Percentiles rank a stretch among this genome's conserved stretches.
Evolutionary conservation across 2,113 vertebrate genomes (phyloP).

Genomic region (Cairina moschata): DNA sequence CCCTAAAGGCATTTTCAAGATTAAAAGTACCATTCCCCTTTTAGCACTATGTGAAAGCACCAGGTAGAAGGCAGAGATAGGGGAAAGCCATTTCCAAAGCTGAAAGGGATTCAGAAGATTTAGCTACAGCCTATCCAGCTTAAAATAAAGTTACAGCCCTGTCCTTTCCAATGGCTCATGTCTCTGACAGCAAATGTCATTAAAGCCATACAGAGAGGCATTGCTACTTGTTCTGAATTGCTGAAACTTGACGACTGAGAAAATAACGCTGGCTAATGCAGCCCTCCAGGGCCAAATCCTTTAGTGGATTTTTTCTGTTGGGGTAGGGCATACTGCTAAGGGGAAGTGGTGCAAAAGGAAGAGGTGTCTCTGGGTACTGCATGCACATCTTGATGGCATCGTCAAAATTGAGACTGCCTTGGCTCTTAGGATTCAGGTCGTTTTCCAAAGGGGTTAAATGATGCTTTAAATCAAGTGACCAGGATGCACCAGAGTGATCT

Average conservation of each 20-base stretch:
- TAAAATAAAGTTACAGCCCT: conserved; percentile 69
- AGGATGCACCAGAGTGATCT: background rate
- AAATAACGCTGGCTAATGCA: conserved; percentile 29
- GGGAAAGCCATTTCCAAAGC: conserved; percentile 51
- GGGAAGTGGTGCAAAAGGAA: background rate
- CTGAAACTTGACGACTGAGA: conserved; percentile 45
- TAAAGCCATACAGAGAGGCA: conserved; percentile 46
- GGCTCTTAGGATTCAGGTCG: background rate
- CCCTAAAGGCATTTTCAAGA: conserved; percentile 28
- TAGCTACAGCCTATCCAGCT: conserved; percentile 40
- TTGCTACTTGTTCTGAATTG: background rate
- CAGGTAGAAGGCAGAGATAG: conserved; percentile 52
- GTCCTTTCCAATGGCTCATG: conserved; percentile 6
- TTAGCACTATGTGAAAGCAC: conserved; percentile 27
- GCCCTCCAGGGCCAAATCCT: background rate
- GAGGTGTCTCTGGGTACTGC: background rate
- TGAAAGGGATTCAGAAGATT: conserved; percentile 61
- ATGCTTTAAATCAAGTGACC: background rate
- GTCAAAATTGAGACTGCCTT: background rate
- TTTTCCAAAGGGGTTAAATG: background rate
- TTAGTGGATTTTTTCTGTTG: background rate
- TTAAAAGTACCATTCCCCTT: conserved; percentile 59
- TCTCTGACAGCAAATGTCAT: conserved; percentile 52
- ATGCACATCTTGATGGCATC: background rate
- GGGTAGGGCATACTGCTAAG: background rate